A percentile compares a stretch with the other conserved stretches of the same genome.
phyloP scores from a whole-genome alignment of 2,113 vertebrate species.

The Eptesicus fuscus region DNA sequence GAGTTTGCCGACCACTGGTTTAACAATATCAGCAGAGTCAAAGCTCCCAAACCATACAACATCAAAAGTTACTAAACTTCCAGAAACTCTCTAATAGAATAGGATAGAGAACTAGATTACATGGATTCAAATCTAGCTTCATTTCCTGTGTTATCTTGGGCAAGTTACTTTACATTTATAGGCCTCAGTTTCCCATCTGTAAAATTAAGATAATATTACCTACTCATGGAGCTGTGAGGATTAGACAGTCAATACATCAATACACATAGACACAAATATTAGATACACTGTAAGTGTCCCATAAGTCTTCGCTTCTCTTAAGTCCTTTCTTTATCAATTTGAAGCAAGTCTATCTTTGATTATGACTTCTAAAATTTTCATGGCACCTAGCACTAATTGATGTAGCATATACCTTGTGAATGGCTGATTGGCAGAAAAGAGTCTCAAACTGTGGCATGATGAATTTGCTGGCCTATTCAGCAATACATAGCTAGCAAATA shows the following conservation, averaged over 20 bases:
- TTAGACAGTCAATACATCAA: background rate
- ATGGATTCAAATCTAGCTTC: slow-evolving; percentile 7
- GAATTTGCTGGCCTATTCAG: slow-evolving; percentile 23
- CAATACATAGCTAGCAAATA: slow-evolving; percentile 28
- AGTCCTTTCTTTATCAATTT: background rate
- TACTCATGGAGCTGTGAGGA: background rate
- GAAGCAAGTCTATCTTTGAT: background rate
- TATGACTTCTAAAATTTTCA: background rate
- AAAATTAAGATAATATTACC: slow-evolving; percentile 28
- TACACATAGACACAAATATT: slow-evolving; percentile 6
- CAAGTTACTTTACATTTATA: background rate
- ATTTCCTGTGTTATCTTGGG: background rate
- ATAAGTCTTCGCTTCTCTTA: background rate
- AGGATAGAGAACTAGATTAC: background rate
- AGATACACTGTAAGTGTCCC: background rate
- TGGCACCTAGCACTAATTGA: background rate
- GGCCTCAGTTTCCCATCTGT: background rate
- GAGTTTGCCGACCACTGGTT: background rate
- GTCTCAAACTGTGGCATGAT: background rate
- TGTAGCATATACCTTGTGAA: slow-evolving; percentile 5
- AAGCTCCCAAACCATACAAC: background rate
- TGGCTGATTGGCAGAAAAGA: background rate
- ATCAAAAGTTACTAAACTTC: background rate
- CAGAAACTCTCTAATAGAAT: slow-evolving; percentile 29
- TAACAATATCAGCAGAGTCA: slow-evolving; percentile 25